Conservation (phyloP, 2,113 vertebrate species). For the Prochilodus magdalenae region DNA sequence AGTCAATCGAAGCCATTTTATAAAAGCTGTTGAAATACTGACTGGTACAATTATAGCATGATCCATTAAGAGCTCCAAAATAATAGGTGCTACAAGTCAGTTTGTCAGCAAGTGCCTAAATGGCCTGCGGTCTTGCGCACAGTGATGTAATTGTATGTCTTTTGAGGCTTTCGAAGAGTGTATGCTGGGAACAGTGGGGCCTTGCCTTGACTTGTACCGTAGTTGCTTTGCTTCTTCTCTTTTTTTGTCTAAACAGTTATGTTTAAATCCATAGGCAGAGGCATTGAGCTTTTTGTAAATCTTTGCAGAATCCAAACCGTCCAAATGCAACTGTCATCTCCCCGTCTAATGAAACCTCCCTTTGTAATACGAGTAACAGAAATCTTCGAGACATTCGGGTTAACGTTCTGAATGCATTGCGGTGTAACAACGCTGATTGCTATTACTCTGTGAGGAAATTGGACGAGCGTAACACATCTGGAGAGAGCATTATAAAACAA, state of each 20-base stretch:
- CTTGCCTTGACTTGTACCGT: conserved; percentile 68
- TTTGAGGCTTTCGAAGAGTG: conserved; percentile 59
- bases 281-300: not conserved
- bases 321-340: conserved; percentile 15
- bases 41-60: conserved; percentile 78
- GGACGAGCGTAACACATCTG: conserved; percentile 51
- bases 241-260: conserved; percentile 51
- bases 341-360: not conserved
- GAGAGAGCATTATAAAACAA: conserved; percentile 43
- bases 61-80: conserved; percentile 84
- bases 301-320: conserved; percentile 3
- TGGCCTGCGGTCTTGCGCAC: conserved; percentile 68
- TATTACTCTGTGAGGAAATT: conserved; percentile 30
- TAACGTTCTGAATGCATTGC: not conserved
- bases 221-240: conserved; percentile 51
- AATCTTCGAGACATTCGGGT: not conserved
- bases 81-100: conserved; percentile 71
- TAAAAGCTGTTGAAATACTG: conserved; percentile 68
- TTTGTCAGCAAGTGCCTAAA: conserved; percentile 79
- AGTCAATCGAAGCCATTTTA: conserved; percentile 65
- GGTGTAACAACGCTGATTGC: conserved; percentile 17
- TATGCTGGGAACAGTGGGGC: conserved; percentile 60
- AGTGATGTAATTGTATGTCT: conserved; percentile 58
- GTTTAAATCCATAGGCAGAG: conserved; percentile 20
- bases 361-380: not conserved